Base-by-base conservation (phyloP, 2,113 vertebrate species). In the Blennius ocellaris region DNA sequence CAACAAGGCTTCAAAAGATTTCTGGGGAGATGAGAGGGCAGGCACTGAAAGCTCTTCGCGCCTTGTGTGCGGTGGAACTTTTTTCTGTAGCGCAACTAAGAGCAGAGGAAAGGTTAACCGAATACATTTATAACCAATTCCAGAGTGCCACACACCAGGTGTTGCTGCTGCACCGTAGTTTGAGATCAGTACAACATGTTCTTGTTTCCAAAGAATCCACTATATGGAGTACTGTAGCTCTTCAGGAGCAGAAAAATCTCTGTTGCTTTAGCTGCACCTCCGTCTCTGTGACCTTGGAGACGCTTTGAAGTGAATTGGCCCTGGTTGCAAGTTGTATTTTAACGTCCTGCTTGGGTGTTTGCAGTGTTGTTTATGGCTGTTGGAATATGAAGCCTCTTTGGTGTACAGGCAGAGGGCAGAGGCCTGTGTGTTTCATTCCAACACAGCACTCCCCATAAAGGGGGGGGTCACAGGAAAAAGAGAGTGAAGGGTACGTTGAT, bases 321-420 rank as follows among this genome's bases (percentile, higher is more conserved):
- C 44, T 6, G 51, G 77, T 84, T 81, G 53, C 76, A 57, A 71
- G 76, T 60, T 78, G 64, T 78, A 76, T 88, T 86, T 90, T 73
- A 82, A 86, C 87, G 52, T 78, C 58, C 61, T 53, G 44, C 57
- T 75, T 49, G 70, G 74, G 73, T 63, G 73, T 89, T 79, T 81
- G 78, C 71, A 45, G 81, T 60, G 76, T 86, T 85, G 78, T 90
- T 93, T 88, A 90, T 48, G 76, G 76, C 72, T 57, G 60, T 51
- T 52, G 80, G 76, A 71, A 80, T 87, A 48, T 8, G 43, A 76
- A 67, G 66, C 62, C 7, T 71, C 73, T 73, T 72, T 39, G 85
- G 55, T 76, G 76, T 60, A 85, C 67, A 81, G 60, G 59, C 65
- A 11, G 56, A 67, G 69, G 64, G 47, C 36, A 74, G 55, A 71